These are phyloP conservation scores for Chlorodrepanis virens DNA, from an alignment of 2,113 vertebrate species.

Conservation along the genomic window DNA sequence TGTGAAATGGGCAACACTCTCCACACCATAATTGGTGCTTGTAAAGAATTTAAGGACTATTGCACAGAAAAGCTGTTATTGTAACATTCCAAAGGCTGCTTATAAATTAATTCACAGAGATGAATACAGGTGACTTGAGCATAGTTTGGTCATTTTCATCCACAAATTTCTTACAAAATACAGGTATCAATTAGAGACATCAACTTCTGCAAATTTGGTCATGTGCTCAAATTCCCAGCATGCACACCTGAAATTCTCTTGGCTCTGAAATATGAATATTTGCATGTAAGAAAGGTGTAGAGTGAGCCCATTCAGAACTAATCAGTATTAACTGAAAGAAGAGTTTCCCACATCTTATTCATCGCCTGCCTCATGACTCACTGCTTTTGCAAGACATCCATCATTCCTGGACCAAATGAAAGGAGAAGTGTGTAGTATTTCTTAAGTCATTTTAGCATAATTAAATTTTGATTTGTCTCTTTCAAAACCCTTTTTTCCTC, in stretches of 20 bases:
- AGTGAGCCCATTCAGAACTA: constrained; percentile 5
- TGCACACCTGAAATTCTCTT: background rate
- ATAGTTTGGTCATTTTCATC: background rate
- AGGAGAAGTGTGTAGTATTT: background rate
- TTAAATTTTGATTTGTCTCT: constrained; percentile 46
- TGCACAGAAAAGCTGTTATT: background rate
- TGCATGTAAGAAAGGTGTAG: background rate
- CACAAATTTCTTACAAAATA: background rate
- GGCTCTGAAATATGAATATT: background rate
- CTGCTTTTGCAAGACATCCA: background rate
- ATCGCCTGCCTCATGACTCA: background rate
- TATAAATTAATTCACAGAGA: background rate
- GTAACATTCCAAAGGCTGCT: background rate
- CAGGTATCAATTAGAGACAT: background rate
- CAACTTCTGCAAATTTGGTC: background rate
- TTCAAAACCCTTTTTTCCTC: background rate
- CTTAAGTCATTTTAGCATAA: constrained; percentile 30
- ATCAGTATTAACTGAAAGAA: constrained; percentile 2
- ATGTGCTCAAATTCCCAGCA: background rate
- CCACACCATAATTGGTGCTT: background rate
- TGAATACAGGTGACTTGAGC: background rate
- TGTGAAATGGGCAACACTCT: background rate
- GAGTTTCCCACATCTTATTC: background rate
- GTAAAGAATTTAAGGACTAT: background rate
- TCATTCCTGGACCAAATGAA: background rate